A percentile compares a stretch with the other conserved stretches of the same genome.
Evolutionary conservation across 2,888 invertebrate species (phyloP).

Genomic region (Melinopterus prodromus): DNA sequence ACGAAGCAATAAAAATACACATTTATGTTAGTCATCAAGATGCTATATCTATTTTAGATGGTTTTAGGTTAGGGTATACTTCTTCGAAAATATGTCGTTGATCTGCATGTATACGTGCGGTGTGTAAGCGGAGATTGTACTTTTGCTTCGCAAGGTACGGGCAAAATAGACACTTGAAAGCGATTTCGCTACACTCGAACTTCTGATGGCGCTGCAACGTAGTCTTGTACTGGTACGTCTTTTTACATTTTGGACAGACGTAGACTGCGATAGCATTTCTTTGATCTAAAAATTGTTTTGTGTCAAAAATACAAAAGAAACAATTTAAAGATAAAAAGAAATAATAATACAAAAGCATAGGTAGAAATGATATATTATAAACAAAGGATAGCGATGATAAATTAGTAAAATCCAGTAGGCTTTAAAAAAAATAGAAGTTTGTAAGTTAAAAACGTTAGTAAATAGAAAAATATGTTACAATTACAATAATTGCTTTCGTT

Average conservation of each 20-base stretch:
- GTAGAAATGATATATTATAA: neutral
- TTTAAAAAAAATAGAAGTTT: too few species aligned
- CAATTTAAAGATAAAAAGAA: neutral
- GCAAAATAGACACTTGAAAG: slow-evolving; percentile 76
- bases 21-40: neutral
- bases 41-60: neutral
- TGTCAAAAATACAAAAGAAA: neutral
- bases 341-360: neutral
- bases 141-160: slow-evolving; percentile 78
- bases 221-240: slow-evolving; percentile 7
- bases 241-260: slow-evolving; percentile 18
- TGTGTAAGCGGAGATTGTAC: slow-evolving; percentile 78
- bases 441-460: too few species aligned
- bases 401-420: neutral
- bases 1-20: neutral
- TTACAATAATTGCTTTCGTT: too few species aligned
- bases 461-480: too few species aligned
- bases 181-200: slow-evolving; percentile 41
- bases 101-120: slow-evolving; percentile 25
- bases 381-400: neutral
- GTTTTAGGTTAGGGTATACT: slow-evolving; percentile 13
- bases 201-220: slow-evolving; percentile 38
- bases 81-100: slow-evolving; percentile 27
- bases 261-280: neutral
- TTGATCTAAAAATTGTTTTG: neutral